A percentile compares a stretch with the other conserved stretches of the same genome.
Conservation (phyloP, 2,888 invertebrate genomes). For the Microdon myrmicae region DNA sequence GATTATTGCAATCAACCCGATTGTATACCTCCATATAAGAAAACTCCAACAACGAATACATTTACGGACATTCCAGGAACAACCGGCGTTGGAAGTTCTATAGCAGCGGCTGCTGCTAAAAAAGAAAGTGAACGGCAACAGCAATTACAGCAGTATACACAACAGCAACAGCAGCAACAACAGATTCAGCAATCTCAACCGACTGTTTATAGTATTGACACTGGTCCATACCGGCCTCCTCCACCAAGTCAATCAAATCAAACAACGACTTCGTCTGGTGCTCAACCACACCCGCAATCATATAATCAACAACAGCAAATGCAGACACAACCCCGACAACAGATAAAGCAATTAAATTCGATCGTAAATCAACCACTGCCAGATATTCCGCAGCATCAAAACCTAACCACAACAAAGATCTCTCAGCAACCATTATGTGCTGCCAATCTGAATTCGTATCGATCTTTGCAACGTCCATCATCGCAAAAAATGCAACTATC, state of each 20-base stretch:
- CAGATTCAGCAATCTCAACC: slow-evolving; percentile 58
- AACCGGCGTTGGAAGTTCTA: slow-evolving; percentile 64
- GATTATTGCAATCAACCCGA: slow-evolving; percentile 66
- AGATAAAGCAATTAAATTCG: slow-evolving; percentile 56
- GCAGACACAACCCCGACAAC: slow-evolving; percentile 30
- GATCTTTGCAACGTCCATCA: slow-evolving; percentile 71
- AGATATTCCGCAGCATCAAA: slow-evolving; percentile 62
- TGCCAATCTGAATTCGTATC: slow-evolving; percentile 70
- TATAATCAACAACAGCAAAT: slow-evolving; percentile 16
- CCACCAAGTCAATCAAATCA: slow-evolving; percentile 44
- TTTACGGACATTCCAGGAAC: slow-evolving; percentile 66
- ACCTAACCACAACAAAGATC: slow-evolving; percentile 59
- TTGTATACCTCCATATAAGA: slow-evolving; percentile 61
- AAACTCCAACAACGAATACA: slow-evolving; percentile 62
- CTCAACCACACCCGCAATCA: slow-evolving; percentile 54
- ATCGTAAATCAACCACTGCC: slow-evolving; percentile 67
- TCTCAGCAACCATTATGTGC: slow-evolving; percentile 66
- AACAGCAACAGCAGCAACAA: slow-evolving; percentile 57
- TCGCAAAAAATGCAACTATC: slow-evolving; percentile 59
- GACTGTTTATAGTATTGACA: slow-evolving; percentile 66
- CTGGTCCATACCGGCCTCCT: slow-evolving; percentile 57
- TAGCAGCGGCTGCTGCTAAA: slow-evolving; percentile 59
- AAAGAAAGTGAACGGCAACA: slow-evolving; percentile 55
- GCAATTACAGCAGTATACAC: slow-evolving; percentile 50
- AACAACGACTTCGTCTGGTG: slow-evolving; percentile 24